Evolutionary conservation across 2,888 invertebrate genomes (phyloP), one percentile per base, ranked within the genome.

Genomic region (Oeneis ivallda): DNA sequence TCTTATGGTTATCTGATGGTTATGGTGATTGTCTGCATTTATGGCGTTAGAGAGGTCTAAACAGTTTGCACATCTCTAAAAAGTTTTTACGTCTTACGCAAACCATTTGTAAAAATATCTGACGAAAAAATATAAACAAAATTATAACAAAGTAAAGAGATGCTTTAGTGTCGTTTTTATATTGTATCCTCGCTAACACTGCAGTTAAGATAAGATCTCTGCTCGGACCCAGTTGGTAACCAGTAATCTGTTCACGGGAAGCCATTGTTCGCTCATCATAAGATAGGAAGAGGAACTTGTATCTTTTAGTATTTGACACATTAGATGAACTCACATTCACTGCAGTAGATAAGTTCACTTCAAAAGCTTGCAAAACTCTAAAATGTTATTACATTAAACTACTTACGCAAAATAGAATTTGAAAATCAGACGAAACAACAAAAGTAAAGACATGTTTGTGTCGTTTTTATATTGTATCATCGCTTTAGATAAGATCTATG

Each of bases 241-340:
- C 60, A 61, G 66, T 63, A 68, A 63, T 66, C 1, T 15, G 61
- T 57, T 68, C 43, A 34, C 62, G 41, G 41, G 47, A 66, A 53
- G 10, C 57, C 52, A 63, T 63, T 68, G 65, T 62, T 59, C 41
- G 6, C 39, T 41, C 62, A 65, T 67, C 65, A 65, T 53, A 63
- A 66, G 63, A 47, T 47, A 66, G 60, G 63, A 68, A 60, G 32
- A 60, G 13, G n/a, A n/a, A n/a, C n/a, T n/a, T 13, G 15, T 45
- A 32, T 45, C 32, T 32, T 17, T 37, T 8, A 34, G 17, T 50
- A 37, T 37, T 37, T 9, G 37, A 37, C 37, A 37, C 37, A 37
- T 34, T 34, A 5, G 4, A 34, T 34, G 32, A 34, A 34, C 32
- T 34, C 32, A 34, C 32, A 34, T 34, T 34, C n/a, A n/a, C n/a